Evolutionary conservation across 1,140 invertebrate genomes (phyloP).

Genomic region (Arion vulgaris): DNA sequence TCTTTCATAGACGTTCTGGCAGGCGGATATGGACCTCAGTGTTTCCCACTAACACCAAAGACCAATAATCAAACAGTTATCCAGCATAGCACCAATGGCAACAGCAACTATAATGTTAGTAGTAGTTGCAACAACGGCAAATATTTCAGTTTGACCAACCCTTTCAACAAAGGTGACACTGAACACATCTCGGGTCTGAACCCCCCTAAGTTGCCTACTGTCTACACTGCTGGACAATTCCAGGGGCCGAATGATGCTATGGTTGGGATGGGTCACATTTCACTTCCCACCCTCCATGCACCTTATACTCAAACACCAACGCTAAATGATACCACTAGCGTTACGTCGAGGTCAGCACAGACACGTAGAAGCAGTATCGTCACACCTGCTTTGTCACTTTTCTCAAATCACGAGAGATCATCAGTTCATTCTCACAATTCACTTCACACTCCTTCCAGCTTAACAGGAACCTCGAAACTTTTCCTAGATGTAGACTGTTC

Average conservation of each 20-base stretch:
- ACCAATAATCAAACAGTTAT: slow-evolving; percentile 3
- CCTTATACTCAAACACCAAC: slow-evolving; percentile 67
- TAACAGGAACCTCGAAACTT: slow-evolving; percentile 19
- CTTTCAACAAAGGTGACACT: slow-evolving; percentile 51
- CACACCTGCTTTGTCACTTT: slow-evolving; percentile 54
- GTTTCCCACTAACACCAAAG: slow-evolving; percentile 43
- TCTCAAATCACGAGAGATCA: slow-evolving; percentile 38
- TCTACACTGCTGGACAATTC: not conserved
- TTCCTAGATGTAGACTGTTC: slow-evolving; percentile 44
- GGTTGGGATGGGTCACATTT: not conserved
- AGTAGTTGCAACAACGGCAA: slow-evolving; percentile 31
- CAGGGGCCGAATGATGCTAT: not conserved
- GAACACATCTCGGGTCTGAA: not conserved
- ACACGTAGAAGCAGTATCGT: slow-evolving; percentile 49
- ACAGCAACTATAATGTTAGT: slow-evolving; percentile 74
- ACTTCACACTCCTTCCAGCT: slow-evolving; percentile 45
- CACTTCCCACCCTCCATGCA: slow-evolving; percentile 50
- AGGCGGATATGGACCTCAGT: slow-evolving; percentile 43
- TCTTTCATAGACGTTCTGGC: slow-evolving; percentile 39
- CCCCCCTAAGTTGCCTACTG: not conserved
- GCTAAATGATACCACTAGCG: slow-evolving; percentile 69
- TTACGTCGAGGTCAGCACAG: slow-evolving; percentile 38
- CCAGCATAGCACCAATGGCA: slow-evolving; percentile 9
- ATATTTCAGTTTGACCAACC: slow-evolving; percentile 40
- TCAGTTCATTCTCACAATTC: slow-evolving; percentile 4